These are phyloP conservation scores for Crypturellus tataupa DNA, from an alignment of 2,797 vertebrate species.

Conservation along the genomic window DNA sequence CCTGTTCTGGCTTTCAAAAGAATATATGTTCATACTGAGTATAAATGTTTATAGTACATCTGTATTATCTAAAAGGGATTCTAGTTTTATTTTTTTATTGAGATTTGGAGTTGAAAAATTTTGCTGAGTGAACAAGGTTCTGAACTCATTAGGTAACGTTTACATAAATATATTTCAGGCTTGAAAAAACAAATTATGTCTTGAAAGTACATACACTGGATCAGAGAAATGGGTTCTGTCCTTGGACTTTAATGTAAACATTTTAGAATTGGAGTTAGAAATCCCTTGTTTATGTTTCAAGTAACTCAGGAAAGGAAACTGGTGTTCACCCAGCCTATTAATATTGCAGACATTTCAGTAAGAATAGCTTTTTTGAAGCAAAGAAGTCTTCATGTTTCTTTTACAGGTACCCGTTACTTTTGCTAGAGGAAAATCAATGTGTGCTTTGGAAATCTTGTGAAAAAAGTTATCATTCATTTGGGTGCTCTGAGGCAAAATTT, in stretches of 20 bases:
- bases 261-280: background rate
- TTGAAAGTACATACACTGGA: background rate
- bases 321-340: background rate
- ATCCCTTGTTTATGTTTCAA: background rate
- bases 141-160: background rate
- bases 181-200: background rate
- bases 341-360: background rate
- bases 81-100: background rate
- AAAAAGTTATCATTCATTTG: background rate
- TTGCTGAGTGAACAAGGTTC: background rate
- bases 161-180: background rate
- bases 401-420: background rate
- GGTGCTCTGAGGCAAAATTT: background rate
- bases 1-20: background rate
- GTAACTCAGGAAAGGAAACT: background rate
- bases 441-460: background rate
- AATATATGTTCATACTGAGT: background rate
- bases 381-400: background rate
- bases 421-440: background rate
- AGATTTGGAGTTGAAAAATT: background rate
- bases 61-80: background rate
- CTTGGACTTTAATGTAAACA: background rate
- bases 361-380: background rate
- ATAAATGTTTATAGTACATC: background rate
- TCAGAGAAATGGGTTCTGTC: background rate